Evolutionary conservation across 1,140 invertebrate species (phyloP).

Genomic region (Arion vulgaris): DNA sequence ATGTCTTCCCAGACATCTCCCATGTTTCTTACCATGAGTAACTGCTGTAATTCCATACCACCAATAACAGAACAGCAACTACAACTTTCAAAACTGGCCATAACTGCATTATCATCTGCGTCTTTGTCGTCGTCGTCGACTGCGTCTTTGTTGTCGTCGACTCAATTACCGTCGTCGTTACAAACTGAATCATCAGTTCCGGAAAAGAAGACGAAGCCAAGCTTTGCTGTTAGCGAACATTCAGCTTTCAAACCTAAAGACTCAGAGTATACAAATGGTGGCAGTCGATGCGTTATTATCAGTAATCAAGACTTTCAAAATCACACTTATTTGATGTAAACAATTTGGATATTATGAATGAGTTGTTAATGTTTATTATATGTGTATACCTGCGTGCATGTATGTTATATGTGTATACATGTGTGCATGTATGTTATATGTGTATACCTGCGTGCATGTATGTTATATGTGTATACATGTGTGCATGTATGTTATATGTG

Average conservation of each 20-base stretch:
- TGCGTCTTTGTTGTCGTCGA: not conserved
- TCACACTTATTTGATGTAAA: not conserved
- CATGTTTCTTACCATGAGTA: not conserved
- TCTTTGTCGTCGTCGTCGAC: not conserved
- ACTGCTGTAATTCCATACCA: not conserved
- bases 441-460: no score
- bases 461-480: no score
- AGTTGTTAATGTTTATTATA: no score
- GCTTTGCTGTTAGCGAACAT: conserved; percentile 27
- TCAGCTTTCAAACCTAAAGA: conserved; percentile 46
- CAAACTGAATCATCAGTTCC: not conserved
- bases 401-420: no score
- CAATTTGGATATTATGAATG: no score
- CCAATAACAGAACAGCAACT: not conserved
- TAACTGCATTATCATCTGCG: no score
- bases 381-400: no score
- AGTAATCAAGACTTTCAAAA: not conserved
- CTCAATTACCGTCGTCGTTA: not conserved
- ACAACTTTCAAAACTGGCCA: not conserved
- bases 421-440: no score
- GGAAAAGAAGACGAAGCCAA: not conserved
- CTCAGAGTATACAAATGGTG: conserved; percentile 40
- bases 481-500: no score
- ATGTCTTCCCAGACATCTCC: not conserved
- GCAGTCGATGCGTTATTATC: not conserved